Evolutionary conservation across 1,140 invertebrate genomes (phyloP).

Genomic region (Asbolus verrucosus): DNA sequence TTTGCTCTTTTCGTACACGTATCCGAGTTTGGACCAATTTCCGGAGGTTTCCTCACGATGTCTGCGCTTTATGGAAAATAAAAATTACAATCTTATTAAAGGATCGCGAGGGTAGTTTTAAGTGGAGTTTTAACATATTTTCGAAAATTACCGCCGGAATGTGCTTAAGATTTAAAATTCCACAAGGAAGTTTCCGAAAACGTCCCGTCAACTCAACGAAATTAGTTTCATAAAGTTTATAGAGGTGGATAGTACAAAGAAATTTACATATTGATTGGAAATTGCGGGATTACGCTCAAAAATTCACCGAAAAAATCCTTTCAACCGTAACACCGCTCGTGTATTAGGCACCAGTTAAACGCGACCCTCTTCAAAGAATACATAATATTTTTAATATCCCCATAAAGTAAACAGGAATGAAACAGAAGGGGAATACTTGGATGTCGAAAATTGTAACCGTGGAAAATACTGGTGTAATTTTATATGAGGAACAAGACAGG

Average conservation of each 20-base stretch:
- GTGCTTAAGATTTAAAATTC: neutral
- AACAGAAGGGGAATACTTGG: too few species aligned
- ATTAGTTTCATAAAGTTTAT: conserved; percentile 22
- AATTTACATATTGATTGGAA: conserved; percentile 32
- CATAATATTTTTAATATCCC: too few species aligned
- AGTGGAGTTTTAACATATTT: conserved; percentile 5
- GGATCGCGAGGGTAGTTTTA: conserved; percentile 15
- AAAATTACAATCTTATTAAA: conserved; percentile 29
- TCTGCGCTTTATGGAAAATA: conserved; percentile 19
- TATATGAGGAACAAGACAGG: too few species aligned
- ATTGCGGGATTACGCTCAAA: neutral
- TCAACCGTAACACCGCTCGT: too few species aligned
- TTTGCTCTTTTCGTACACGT: conserved; percentile 14
- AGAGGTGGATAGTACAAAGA: neutral
- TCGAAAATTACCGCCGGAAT: conserved; percentile 10
- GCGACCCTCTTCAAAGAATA: too few species aligned
- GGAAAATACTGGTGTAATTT: too few species aligned
- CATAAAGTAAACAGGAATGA: too few species aligned
- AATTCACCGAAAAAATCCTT: neutral
- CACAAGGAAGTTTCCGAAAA: too few species aligned
- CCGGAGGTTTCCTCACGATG: conserved; percentile 13
- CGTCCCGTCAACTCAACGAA: conserved; percentile 4
- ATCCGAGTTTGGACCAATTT: conserved; percentile 12
- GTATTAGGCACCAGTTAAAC: too few species aligned
- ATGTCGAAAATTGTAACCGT: too few species aligned